Evolutionary conservation across 2,888 invertebrate genomes (phyloP).

Genomic region (Acanthosepion pharaonis): DNA sequence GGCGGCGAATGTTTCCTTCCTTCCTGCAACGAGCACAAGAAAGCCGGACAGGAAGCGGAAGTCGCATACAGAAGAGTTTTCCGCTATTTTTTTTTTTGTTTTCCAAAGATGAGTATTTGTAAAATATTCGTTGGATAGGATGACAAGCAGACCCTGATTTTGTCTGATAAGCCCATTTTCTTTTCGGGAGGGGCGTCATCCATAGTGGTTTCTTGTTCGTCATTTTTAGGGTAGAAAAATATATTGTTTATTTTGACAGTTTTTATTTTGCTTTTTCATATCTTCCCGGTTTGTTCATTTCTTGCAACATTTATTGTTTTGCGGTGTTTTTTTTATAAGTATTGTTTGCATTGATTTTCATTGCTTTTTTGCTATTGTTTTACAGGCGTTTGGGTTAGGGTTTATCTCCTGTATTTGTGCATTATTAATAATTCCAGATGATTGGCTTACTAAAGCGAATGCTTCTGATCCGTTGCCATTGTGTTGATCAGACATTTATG

Average conservation of each 20-base stretch:
- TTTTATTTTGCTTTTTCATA: neutral
- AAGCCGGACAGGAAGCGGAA: slow-evolving; percentile 33
- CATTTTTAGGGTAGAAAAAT: neutral
- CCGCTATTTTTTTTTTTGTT: neutral
- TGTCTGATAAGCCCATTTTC: neutral
- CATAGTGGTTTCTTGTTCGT: neutral
- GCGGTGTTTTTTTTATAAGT: neutral
- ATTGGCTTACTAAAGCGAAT: neutral
- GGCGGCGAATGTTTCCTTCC: neutral
- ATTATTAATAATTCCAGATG: neutral
- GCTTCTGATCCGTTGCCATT: neutral
- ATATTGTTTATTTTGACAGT: slow-evolving; percentile 2
- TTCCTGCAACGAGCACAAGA: neutral
- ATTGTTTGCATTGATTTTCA: neutral
- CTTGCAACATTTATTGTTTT: neutral
- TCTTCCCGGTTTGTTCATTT: neutral
- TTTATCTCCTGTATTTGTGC: neutral
- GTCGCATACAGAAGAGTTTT: neutral
- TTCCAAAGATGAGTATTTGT: neutral
- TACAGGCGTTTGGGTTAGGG: neutral
- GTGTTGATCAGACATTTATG: slow-evolving; percentile 2
- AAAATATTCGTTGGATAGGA: neutral
- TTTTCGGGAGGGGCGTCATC: neutral
- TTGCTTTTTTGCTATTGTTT: neutral
- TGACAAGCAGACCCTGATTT: neutral